Percentiles rank a stretch among this genome's conserved stretches.
Conservation (phyloP, 2,113 vertebrate genomes). For the Rhea americana region DNA sequence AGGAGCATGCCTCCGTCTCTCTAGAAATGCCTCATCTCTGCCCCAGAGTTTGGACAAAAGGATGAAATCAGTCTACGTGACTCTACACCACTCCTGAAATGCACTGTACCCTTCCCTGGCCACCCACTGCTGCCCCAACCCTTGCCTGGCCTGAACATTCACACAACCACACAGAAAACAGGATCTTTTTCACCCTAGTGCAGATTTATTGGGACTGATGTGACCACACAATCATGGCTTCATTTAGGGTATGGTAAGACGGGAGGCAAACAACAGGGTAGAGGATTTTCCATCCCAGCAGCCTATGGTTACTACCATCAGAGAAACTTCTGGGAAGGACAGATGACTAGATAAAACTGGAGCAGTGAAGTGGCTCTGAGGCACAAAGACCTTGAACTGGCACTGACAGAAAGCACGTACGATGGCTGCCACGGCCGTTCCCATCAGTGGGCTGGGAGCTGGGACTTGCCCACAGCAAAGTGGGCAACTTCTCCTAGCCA, state of each 20-base stretch:
- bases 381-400: background rate
- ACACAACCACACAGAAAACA: accelerated
- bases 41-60: background rate
- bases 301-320: background rate
- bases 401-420: background rate
- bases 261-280: background rate
- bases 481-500: background rate
- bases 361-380: background rate
- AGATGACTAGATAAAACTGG: background rate
- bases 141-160: background rate
- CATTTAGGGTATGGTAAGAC: background rate
- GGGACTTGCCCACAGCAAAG: background rate
- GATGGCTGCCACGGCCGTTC: background rate
- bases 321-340: accelerated
- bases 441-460: background rate
- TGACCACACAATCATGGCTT: background rate
- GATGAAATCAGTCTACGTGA: background rate
- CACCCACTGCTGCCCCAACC: background rate
- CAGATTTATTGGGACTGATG: background rate
- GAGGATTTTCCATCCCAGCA: background rate
- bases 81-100: background rate
- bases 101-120: background rate
- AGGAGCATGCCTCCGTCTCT: background rate
- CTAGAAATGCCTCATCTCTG: background rate
- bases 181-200: background rate